Evolutionary conservation across 2,888 invertebrate species (phyloP).

Genomic region (Steinernema carpocapsae): DNA sequence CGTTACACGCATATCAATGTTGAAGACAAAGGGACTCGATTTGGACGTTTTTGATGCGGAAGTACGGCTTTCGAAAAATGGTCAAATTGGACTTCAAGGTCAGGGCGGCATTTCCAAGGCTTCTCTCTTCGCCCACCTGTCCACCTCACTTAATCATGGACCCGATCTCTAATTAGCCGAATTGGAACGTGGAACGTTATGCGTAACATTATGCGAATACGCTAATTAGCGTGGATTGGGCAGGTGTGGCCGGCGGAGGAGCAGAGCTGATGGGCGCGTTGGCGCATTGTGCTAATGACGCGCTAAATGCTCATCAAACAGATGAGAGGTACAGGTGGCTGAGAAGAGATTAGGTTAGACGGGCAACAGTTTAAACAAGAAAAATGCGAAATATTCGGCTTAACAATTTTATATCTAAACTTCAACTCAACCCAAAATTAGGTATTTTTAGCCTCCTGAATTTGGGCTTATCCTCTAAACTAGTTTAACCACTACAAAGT

Average conservation of each 20-base stretch:
- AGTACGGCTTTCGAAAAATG: too few species aligned
- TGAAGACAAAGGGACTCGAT: neutral
- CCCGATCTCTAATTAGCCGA: constrained; percentile 1
- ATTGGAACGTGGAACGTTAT: neutral
- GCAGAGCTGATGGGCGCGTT: neutral
- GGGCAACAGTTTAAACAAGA: neutral
- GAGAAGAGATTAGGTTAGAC: neutral
- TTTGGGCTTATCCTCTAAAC: too few species aligned
- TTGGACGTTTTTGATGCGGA: too few species aligned
- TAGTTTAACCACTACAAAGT: too few species aligned
- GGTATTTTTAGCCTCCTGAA: too few species aligned
- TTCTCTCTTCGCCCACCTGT: neutral
- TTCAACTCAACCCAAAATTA: too few species aligned
- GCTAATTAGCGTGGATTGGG: neutral
- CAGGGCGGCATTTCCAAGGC: neutral
- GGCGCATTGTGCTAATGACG: neutral
- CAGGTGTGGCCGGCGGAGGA: neutral
- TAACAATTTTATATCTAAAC: too few species aligned
- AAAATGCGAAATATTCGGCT: too few species aligned
- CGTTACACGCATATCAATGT: neutral
- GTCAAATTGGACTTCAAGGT: neutral
- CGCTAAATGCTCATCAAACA: neutral
- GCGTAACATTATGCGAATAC: constrained; percentile 3
- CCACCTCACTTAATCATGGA: neutral
- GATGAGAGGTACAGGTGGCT: neutral